These are phyloP conservation scores for Brachionus sp. DNA, from an alignment of 1,140 invertebrate genomes.

Conservation along the genomic window DNA sequence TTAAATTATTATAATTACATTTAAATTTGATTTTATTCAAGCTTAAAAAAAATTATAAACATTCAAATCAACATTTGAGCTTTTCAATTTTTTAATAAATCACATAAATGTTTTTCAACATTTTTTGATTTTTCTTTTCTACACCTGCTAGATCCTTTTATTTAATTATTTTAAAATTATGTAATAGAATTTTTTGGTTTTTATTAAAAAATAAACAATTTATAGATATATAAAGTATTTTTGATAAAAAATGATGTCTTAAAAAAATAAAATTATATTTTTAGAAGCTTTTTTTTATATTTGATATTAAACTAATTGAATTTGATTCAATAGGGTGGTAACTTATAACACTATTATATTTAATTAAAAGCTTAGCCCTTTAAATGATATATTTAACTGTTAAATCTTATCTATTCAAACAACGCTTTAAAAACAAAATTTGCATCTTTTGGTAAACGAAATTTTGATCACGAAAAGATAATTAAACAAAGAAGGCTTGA, in stretches of 20 bases:
- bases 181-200: not conserved
- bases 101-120: not conserved
- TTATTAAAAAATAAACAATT: not conserved
- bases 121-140: no score
- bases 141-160: not conserved
- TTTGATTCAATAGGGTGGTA: not conserved
- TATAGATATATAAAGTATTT: not conserved
- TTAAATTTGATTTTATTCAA: not conserved
- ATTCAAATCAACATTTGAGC: not conserved
- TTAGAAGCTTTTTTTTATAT: not conserved
- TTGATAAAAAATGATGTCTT: not conserved
- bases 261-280: not conserved
- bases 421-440: not conserved
- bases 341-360: not conserved
- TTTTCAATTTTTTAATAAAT: not conserved
- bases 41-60: not conserved
- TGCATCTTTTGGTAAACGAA: not conserved
- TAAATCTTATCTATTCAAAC: not conserved
- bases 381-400: not conserved
- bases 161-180: not conserved
- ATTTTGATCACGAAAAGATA: constrained; percentile 10
- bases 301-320: not conserved
- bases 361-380: not conserved
- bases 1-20: not conserved
- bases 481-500: not conserved